Percentiles rank a stretch among this genome's conserved stretches.
These are phyloP conservation scores for Drosophila tripunctata DNA, from an alignment of 2,888 invertebrate genomes.

Conservation along the genomic window DNA sequence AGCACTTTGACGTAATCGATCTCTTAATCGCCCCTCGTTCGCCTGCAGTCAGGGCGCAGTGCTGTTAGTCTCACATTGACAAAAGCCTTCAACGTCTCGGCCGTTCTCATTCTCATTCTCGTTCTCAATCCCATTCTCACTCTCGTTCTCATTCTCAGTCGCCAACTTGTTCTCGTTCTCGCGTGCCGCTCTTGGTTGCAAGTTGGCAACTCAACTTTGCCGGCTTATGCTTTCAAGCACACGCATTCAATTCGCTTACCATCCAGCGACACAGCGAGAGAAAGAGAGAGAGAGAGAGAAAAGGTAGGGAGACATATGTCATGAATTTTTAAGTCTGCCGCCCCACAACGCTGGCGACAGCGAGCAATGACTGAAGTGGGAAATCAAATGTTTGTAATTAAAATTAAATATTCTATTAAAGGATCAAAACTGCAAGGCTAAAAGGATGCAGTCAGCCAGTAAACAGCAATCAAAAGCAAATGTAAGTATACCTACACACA, in stretches of 20 bases:
- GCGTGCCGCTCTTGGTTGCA: not conserved
- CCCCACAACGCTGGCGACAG: constrained; percentile 8
- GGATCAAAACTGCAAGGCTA: constrained; percentile 78
- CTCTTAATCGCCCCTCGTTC: constrained; percentile 7
- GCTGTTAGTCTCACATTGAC: constrained; percentile 42
- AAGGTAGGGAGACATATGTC: constrained; percentile 39
- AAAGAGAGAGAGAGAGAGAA: not conserved
- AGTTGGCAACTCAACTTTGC: constrained; percentile 50
- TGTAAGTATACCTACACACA: constrained; percentile 50
- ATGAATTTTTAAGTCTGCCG: constrained; percentile 72
- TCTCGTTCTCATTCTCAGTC: not conserved
- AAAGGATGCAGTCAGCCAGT: constrained; percentile 72
- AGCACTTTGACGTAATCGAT: not conserved
- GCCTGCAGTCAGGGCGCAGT: constrained; percentile 2
- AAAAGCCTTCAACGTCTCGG: constrained; percentile 50
- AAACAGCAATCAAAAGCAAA: constrained; percentile 76
- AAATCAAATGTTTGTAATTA: constrained; percentile 80
- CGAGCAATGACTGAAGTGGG: constrained; percentile 72
- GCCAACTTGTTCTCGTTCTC: constrained; percentile 13
- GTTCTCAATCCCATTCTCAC: not conserved
- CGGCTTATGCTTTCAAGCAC: constrained; percentile 65
- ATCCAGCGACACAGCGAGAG: constrained; percentile 44
- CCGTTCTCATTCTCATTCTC: not conserved
- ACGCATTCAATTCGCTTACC: constrained; percentile 68
- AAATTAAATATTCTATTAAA: constrained; percentile 79